These are phyloP conservation scores for Chaetodon trifascialis DNA, from an alignment of 2,113 vertebrate species.

Conservation along the genomic window DNA sequence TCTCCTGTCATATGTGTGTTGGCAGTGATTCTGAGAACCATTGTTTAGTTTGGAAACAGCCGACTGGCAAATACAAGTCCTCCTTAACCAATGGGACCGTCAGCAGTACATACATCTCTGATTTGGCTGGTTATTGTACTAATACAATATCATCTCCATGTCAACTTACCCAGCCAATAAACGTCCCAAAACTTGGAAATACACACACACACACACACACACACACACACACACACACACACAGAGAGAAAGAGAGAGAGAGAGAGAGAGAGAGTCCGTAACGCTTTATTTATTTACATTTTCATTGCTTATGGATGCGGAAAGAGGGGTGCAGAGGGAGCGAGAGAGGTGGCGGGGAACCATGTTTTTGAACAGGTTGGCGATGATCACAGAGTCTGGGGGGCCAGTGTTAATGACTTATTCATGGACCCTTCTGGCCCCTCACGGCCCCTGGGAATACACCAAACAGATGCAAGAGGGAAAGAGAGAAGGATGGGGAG, in stretches of 20 bases:
- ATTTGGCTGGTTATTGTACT: slow-evolving; percentile 1
- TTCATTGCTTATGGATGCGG: slow-evolving; percentile 79
- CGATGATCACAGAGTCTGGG: slow-evolving; percentile 81
- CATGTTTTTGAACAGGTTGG: slow-evolving; percentile 81
- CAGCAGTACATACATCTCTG: not conserved
- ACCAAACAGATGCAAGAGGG: slow-evolving; percentile 79
- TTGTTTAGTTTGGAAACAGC: not conserved
- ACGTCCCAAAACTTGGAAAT: slow-evolving; percentile 2
- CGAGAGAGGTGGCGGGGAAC: slow-evolving; percentile 72
- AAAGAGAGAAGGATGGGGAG: slow-evolving; percentile 49
- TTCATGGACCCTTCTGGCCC: slow-evolving; percentile 84
- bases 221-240: slow-evolving; percentile 25
- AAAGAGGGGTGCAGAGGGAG: slow-evolving; percentile 68
- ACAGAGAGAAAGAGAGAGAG: too few relatives aligned
- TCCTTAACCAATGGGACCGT: slow-evolving; percentile 1
- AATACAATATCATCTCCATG: slow-evolving; percentile 19
- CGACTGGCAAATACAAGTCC: not conserved
- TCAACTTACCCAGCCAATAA: slow-evolving; percentile 1
- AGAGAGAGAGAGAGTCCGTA: slow-evolving; percentile 16
- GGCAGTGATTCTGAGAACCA: not conserved
- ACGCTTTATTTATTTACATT: slow-evolving; percentile 79
- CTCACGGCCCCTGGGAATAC: slow-evolving; percentile 68
- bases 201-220: slow-evolving; percentile 25
- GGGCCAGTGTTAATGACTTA: slow-evolving; percentile 81
- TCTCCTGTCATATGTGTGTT: not conserved